These are phyloP conservation scores for Tiliacea citrago DNA, from an alignment of 2,888 invertebrate species.

Conservation along the genomic window DNA sequence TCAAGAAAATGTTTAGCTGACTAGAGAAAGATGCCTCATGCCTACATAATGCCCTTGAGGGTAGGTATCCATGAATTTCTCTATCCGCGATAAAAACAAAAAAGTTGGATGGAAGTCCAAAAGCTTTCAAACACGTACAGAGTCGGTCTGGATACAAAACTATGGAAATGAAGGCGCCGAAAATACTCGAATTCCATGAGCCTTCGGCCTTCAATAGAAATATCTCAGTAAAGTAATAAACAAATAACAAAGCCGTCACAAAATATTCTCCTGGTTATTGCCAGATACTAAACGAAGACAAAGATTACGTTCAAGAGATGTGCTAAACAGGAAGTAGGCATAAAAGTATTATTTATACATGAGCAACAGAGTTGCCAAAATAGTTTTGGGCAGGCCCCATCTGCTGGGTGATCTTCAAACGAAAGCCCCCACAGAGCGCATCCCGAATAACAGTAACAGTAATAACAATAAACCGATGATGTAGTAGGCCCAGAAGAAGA, in stretches of 20 bases:
- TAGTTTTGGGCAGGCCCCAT: not conserved
- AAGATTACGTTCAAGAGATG: conserved; percentile 50
- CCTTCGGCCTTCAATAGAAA: conserved; percentile 62
- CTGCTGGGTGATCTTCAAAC: not conserved
- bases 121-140: not conserved
- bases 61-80: not conserved
- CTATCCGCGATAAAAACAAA: not conserved
- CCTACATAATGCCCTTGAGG: not conserved
- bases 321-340: conserved; percentile 29
- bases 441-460: no score
- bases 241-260: conserved; percentile 67
- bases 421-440: not conserved
- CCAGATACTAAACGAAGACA: conserved; percentile 62
- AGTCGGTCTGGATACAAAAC: conserved; percentile 21
- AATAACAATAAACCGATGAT: not conserved
- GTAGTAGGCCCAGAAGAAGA: no score
- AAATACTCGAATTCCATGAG: conserved; percentile 59
- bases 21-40: not conserved
- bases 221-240: conserved; percentile 65
- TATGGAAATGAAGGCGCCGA: conserved; percentile 37
- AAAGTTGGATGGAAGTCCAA: not conserved
- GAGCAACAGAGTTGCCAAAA: not conserved
- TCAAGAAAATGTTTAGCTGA: not conserved
- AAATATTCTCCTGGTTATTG: conserved; percentile 67
- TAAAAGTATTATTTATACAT: not conserved